phyloP scores from a whole-genome alignment of 2,797 vertebrate species.

The Acanthornis magna region DNA sequence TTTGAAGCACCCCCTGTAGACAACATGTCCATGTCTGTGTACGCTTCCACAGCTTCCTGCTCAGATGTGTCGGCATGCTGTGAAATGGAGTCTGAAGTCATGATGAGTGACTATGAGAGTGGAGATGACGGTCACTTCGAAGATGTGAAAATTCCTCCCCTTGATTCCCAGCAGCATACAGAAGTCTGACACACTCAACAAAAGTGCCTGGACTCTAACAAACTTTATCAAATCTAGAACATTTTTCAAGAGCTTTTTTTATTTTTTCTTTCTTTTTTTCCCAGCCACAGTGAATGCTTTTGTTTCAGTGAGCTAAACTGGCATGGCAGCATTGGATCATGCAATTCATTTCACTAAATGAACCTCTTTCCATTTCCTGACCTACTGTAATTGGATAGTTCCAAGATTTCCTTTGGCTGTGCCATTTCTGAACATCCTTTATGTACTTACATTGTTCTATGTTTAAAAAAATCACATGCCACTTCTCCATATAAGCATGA shows the following conservation, averaged over 20 bases:
- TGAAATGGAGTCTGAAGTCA: conserved; percentile 90
- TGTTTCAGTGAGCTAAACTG: conserved; percentile 63
- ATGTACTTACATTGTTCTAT: conserved; percentile 75
- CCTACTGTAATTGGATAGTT: conserved; percentile 47
- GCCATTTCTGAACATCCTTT: conserved; percentile 72
- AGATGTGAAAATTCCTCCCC: conserved; percentile 82
- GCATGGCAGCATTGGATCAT: conserved; percentile 68
- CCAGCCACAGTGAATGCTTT: conserved; percentile 35
- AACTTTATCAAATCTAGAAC: conserved; percentile 52
- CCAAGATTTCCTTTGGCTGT: conserved; percentile 58
- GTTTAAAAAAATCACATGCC: conserved; percentile 65
- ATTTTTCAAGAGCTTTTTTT: conserved; percentile 42
- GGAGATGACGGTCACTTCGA: conserved; percentile 88
- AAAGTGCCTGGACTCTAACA: conserved; percentile 94
- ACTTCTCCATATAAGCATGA: conserved; percentile 78
- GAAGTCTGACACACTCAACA: conserved; percentile 92
- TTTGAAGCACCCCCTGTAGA: conserved; percentile 86
- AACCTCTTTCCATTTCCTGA: conserved; percentile 61
- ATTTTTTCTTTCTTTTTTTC: not conserved
- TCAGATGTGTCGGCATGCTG: conserved; percentile 97
- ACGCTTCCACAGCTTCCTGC: conserved; percentile 93
- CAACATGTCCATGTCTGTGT: conserved; percentile 91
- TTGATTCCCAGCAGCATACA: conserved; percentile 94
- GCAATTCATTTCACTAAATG: conserved; percentile 52
- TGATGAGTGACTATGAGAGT: conserved; percentile 98